phyloP scores from a whole-genome alignment of 2,888 invertebrate genomes.

The Clivina fossor region DNA sequence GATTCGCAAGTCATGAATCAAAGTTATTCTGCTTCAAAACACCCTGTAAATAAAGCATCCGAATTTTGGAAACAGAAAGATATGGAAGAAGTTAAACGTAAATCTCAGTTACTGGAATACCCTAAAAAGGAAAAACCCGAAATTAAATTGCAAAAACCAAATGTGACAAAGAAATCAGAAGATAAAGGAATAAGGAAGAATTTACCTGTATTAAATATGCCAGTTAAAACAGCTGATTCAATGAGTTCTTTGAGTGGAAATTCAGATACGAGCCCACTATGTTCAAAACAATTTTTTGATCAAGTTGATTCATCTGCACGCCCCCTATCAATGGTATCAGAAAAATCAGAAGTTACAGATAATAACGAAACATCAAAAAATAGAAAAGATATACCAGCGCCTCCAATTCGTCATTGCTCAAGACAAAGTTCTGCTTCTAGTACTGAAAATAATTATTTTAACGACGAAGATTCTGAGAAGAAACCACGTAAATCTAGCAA shows the following conservation, averaged over 20 bases:
- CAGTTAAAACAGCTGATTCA: constrained; percentile 26
- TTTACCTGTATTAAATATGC: constrained; percentile 25
- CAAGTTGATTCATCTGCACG: constrained; percentile 21
- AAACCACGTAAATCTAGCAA: constrained; percentile 71
- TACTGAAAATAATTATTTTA: constrained; percentile 35
- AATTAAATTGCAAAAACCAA: not conserved
- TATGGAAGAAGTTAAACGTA: constrained; percentile 50
- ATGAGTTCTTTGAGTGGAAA: constrained; percentile 23
- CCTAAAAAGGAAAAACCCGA: constrained; percentile 8
- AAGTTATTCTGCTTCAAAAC: constrained; percentile 40
- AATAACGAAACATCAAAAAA: constrained; percentile 6
- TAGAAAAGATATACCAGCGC: constrained; percentile 42
- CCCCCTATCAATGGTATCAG: constrained; percentile 45
- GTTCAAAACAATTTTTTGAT: constrained; percentile 21
- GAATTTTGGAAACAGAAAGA: constrained; percentile 69
- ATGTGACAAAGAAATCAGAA: constrained; percentile 15
- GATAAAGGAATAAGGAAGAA: constrained; percentile 16
- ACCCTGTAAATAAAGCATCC: constrained; percentile 57
- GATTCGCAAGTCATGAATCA: constrained; percentile 55
- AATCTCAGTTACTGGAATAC: constrained; percentile 20
- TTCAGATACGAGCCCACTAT: constrained; percentile 23
- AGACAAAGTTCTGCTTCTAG: constrained; percentile 41
- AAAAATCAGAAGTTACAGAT: constrained; percentile 40
- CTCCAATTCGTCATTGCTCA: constrained; percentile 47
- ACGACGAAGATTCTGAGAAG: constrained; percentile 56